phyloP scores from a whole-genome alignment of 1,140 invertebrate species.

The Calosoma granatense region DNA sequence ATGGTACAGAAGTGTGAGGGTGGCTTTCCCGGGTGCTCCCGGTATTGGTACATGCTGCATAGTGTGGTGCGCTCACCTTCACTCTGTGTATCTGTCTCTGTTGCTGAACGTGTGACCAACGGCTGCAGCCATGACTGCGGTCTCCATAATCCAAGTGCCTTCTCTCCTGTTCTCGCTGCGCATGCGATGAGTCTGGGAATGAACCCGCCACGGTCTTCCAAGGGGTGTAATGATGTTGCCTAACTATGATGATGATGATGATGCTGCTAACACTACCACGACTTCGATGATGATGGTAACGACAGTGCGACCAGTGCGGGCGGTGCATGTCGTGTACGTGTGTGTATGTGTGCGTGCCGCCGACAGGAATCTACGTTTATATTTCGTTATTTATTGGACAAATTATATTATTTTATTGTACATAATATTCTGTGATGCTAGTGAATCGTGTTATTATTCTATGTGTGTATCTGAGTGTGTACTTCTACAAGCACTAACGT shows the following conservation, averaged over 20 bases:
- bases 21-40: slow-evolving; percentile 31
- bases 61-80: not conserved
- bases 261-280: not conserved
- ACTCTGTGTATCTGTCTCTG: not conserved
- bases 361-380: not conserved
- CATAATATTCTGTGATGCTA: slow-evolving; percentile 4
- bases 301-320: too few relatives aligned
- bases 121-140: not conserved
- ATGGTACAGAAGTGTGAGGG: slow-evolving; percentile 71
- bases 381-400: not conserved
- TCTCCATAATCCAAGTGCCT: slow-evolving; percentile 5
- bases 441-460: not conserved
- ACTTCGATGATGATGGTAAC: too few relatives aligned
- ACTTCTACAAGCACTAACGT: too few relatives aligned
- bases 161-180: slow-evolving; percentile 2
- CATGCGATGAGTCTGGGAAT: not conserved
- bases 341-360: too few relatives aligned
- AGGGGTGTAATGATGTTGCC: not conserved
- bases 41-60: slow-evolving; percentile 22
- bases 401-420: slow-evolving; percentile 2
- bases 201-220: slow-evolving; percentile 6
- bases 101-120: not conserved
- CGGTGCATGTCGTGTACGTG: not conserved
- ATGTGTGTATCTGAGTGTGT: not conserved
- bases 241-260: not conserved